These are phyloP conservation scores for Drosophila atripex DNA, from an alignment of 2,888 invertebrate genomes.

Conservation along the genomic window DNA sequence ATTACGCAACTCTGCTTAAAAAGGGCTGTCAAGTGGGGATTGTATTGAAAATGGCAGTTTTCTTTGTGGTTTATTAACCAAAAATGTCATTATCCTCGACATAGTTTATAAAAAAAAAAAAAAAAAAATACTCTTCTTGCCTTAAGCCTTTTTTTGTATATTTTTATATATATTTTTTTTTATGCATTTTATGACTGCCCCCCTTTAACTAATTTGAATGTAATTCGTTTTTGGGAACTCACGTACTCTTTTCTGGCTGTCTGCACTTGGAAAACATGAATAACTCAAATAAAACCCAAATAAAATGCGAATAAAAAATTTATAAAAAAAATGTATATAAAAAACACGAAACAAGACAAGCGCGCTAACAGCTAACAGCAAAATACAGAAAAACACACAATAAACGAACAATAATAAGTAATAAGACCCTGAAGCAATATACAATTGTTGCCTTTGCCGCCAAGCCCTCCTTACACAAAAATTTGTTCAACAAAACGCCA, in stretches of 20 bases:
- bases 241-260: conserved; percentile 49
- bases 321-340: neutral
- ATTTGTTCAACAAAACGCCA: conserved; percentile 43
- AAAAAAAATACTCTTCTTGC: no score
- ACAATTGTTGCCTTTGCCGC: neutral
- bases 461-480: conserved; percentile 8
- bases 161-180: neutral
- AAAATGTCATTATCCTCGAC: no score
- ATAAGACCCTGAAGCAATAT: conserved; percentile 43
- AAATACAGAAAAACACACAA: conserved; percentile 20
- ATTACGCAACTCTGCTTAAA: conserved; percentile 34
- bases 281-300: conserved; percentile 49
- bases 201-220: conserved; percentile 67
- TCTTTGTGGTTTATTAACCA: no score
- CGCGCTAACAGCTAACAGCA: conserved; percentile 49
- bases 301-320: conserved; percentile 18
- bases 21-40: no score
- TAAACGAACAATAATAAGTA: conserved; percentile 53
- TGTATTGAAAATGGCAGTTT: no score
- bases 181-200: neutral
- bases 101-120: no score
- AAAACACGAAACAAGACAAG: conserved; percentile 29
- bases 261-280: conserved; percentile 61
- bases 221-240: conserved; percentile 58
- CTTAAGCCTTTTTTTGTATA: conserved; percentile 17